Percentiles rank a stretch among this genome's conserved stretches.
phyloP scores from a whole-genome alignment of 2,888 invertebrate genomes.

The Ellobium chinense region DNA sequence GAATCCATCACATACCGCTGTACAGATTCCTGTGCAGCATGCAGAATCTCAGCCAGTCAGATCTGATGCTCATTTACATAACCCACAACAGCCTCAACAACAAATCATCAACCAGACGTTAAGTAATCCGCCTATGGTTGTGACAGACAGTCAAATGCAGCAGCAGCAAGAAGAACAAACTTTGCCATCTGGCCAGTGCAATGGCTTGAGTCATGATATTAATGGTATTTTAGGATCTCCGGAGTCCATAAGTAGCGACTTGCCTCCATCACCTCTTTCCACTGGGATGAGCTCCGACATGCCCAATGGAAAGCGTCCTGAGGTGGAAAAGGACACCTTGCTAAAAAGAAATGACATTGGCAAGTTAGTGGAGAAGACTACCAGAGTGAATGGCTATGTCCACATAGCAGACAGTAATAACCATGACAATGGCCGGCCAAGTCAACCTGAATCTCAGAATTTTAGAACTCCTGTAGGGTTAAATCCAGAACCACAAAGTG shows the following conservation, averaged over 20 bases:
- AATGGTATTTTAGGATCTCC: conserved; percentile 49
- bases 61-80: conserved; percentile 31
- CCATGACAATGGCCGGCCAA: neutral
- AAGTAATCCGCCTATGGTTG: conserved; percentile 27
- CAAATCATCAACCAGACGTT: conserved; percentile 25
- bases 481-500: conserved; percentile 2
- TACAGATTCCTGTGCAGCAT: conserved; percentile 10
- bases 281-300: conserved; percentile 16
- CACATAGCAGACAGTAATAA: conserved; percentile 33
- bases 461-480: neutral
- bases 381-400: conserved; percentile 42
- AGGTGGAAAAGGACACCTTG: neutral
- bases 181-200: conserved; percentile 39
- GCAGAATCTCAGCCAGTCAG: conserved; percentile 36
- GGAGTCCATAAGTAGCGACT: conserved; percentile 47
- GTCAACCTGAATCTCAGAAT: neutral
- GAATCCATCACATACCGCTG: neutral
- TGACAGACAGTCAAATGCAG: conserved; percentile 15
- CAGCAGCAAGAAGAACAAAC: conserved; percentile 2
- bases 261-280: conserved; percentile 49
- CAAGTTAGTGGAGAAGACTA: conserved; percentile 42
- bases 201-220: conserved; percentile 42
- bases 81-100: conserved; percentile 37
- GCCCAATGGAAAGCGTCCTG: conserved; percentile 33
- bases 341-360: conserved; percentile 17